These are phyloP conservation scores for Drosophila dives DNA, from an alignment of 2,888 invertebrate genomes.

Conservation along the genomic window DNA sequence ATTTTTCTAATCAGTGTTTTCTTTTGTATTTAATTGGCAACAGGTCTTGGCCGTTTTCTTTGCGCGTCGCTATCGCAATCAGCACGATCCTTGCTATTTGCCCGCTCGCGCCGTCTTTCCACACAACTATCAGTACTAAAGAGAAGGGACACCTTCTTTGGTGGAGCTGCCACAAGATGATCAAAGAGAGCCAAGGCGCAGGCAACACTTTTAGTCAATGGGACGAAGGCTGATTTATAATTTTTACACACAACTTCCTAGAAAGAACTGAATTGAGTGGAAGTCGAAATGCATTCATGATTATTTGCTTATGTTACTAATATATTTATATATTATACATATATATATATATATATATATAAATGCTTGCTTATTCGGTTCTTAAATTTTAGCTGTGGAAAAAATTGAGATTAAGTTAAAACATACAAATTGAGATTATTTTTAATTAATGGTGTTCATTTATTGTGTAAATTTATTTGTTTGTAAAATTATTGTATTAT, in stretches of 20 bases:
- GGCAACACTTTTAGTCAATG: constrained; percentile 68
- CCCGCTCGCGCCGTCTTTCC: constrained; percentile 91
- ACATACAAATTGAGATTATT: constrained; percentile 63
- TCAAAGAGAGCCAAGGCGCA: constrained; percentile 48
- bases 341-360: background rate
- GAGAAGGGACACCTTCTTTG: background rate
- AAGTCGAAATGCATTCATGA: constrained; percentile 14
- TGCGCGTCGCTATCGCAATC: constrained; percentile 92
- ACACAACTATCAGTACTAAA: constrained; percentile 83
- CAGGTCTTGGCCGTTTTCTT: constrained; percentile 93
- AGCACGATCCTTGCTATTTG: constrained; percentile 90
- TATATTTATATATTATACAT: background rate
- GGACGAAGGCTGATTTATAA: constrained; percentile 80
- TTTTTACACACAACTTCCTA: constrained; percentile 63
- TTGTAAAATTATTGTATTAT: constrained; percentile 32
- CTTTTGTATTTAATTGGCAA: constrained; percentile 66
- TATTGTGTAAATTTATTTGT: constrained; percentile 19
- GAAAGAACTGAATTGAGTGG: constrained; percentile 47
- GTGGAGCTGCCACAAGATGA: constrained; percentile 23
- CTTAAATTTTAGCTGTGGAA: constrained; percentile 49
- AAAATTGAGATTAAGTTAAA: constrained; percentile 36
- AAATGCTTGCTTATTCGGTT: constrained; percentile 37
- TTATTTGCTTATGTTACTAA: constrained; percentile 7
- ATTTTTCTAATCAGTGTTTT: background rate
- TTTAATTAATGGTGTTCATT: constrained; percentile 31